Percentiles rank a stretch among this genome's conserved stretches.
phyloP scores from a whole-genome alignment of 2,113 vertebrate species.

The Sphaerodactylus townsendi region DNA sequence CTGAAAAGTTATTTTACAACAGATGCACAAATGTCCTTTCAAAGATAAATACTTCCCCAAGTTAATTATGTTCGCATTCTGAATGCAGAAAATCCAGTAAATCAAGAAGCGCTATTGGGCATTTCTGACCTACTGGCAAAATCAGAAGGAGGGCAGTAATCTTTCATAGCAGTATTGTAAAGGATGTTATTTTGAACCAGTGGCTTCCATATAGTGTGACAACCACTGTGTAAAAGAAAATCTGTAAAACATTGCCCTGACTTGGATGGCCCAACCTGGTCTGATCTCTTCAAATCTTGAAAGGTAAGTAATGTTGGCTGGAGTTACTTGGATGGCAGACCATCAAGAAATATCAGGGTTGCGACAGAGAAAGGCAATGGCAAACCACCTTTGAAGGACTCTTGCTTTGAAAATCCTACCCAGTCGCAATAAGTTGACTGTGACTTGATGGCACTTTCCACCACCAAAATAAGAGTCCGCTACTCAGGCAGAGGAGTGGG shows the following conservation, averaged over 20 bases:
- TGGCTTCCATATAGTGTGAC: neutral
- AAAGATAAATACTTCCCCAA: constrained; percentile 53
- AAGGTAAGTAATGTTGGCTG: too few relatives aligned
- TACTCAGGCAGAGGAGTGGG: too few relatives aligned
- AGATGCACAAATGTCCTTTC: constrained; percentile 30
- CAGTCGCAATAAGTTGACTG: too few relatives aligned
- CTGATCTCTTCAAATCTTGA: too few relatives aligned
- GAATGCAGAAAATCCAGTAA: neutral
- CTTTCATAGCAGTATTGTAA: neutral
- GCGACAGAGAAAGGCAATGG: too few relatives aligned
- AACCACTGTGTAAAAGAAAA: neutral
- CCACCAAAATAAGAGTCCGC: too few relatives aligned
- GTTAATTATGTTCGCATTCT: constrained; percentile 39
- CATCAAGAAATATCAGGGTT: too few relatives aligned
- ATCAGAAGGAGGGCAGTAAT: neutral
- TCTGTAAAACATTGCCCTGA: neutral
- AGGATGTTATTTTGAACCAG: neutral
- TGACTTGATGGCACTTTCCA: too few relatives aligned
- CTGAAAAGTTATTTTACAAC: constrained; percentile 45
- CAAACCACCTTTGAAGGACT: too few relatives aligned
- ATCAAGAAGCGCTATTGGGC: neutral
- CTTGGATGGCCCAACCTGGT: too few relatives aligned
- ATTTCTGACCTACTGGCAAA: neutral
- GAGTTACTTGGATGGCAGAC: too few relatives aligned
- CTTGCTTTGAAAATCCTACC: too few relatives aligned